phyloP scores from a whole-genome alignment of 2,797 vertebrate genomes.

The Leptodactylus fallax region DNA sequence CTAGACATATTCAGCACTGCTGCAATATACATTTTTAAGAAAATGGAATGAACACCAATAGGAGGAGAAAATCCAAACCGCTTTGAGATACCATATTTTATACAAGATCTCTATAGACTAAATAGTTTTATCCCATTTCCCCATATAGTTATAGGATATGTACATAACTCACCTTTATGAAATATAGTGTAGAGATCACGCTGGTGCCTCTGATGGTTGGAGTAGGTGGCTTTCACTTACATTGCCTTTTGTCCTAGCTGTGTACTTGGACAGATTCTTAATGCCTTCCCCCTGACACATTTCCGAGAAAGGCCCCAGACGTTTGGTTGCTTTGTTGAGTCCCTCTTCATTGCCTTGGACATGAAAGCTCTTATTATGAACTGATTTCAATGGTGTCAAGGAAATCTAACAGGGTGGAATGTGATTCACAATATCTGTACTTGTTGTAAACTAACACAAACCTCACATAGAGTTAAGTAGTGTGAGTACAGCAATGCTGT shows the following conservation, averaged over 20 bases:
- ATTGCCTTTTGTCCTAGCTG: conserved; percentile 35
- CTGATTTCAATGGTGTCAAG: conserved; percentile 53
- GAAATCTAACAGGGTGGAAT: conserved; percentile 33
- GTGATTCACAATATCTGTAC: conserved; percentile 37
- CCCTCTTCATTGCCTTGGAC: conserved; percentile 58
- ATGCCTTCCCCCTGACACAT: conserved; percentile 51
- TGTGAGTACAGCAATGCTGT: conserved; percentile 21
- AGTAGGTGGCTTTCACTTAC: conserved; percentile 44
- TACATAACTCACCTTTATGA: conserved; percentile 24
- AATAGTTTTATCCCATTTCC: background rate
- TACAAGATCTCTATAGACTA: background rate
- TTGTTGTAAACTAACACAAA: conserved; percentile 24
- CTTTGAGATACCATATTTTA: background rate
- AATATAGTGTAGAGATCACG: background rate
- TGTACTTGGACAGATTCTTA: conserved; percentile 63
- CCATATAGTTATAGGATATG: too few species aligned
- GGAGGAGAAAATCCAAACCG: background rate
- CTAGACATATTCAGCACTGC: background rate
- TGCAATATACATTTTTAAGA: background rate
- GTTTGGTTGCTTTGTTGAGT: conserved; percentile 51
- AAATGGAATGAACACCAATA: background rate
- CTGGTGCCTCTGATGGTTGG: conserved; percentile 8
- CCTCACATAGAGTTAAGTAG: background rate
- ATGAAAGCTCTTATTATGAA: conserved; percentile 62
- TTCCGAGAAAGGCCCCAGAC: conserved; percentile 54